These are phyloP conservation scores for Baccha elongata DNA, from an alignment of 2,888 invertebrate genomes.

Conservation along the genomic window DNA sequence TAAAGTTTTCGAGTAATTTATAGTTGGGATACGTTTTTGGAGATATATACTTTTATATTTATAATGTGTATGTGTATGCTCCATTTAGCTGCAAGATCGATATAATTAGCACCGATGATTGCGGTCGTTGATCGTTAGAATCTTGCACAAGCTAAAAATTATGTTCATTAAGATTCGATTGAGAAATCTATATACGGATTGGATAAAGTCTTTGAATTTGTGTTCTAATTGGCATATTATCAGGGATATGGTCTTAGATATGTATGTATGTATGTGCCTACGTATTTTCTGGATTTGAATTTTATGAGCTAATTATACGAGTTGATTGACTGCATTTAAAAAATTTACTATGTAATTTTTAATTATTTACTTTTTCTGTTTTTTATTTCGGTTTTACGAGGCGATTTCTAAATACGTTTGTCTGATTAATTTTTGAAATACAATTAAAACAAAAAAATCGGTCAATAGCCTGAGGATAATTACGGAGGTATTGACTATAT, in stretches of 20 bases:
- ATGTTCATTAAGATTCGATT: not conserved
- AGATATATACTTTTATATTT: not conserved
- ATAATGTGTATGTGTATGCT: slow-evolving; percentile 6
- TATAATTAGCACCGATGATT: slow-evolving; percentile 43
- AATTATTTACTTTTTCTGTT: no score
- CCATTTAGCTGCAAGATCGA: slow-evolving; percentile 3
- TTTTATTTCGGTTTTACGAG: no score
- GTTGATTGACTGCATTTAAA: not conserved
- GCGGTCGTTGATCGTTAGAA: slow-evolving; percentile 39
- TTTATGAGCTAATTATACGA: not conserved
- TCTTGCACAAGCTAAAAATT: slow-evolving; percentile 8
- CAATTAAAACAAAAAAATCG: no score
- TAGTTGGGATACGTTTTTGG: not conserved
- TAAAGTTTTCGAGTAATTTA: slow-evolving; percentile 15
- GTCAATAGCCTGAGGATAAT: no score
- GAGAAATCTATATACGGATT: not conserved
- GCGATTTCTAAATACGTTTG: no score
- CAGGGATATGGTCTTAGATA: no score
- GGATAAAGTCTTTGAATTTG: slow-evolving; percentile 1
- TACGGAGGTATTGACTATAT: no score
- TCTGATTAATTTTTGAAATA: no score
- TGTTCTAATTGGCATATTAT: slow-evolving; percentile 1
- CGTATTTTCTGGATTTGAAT: not conserved
- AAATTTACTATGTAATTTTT: no score
- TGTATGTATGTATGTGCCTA: no score